Evolutionary conservation across 2,113 vertebrate species (phyloP), one percentile per base, ranked within the genome.

Genomic region (Caracal caracal): DNA sequence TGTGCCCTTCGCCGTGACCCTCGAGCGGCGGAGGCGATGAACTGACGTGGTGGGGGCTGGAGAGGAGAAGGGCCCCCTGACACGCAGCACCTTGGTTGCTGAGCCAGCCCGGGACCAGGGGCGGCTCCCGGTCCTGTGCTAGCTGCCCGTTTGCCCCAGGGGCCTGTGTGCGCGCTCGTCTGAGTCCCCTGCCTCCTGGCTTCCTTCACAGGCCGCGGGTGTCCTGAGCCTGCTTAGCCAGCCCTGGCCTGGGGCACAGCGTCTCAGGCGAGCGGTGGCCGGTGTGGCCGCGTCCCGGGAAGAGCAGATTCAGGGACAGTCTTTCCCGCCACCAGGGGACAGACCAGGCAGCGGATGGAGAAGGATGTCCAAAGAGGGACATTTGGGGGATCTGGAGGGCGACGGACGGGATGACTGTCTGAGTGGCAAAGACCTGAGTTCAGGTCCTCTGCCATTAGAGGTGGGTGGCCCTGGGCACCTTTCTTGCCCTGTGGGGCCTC

Each of bases 21-120:
- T 24, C 26, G n/a, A 43, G 71, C 0, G 2, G 10, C 0, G 0
- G 70, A 26, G 71, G 11, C 10, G 4, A 0, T 30, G 24, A 30
- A 11, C 35, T 4, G 56, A 37, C n/a, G 0, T 1, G 49, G 87
- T 1, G n/a, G 3, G 28, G 59, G 30, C 51, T 2, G 2, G 49
- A 80, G 83, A 28, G 35, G 73, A 40, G 35, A 43, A n/a, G 53
- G 26, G 40, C 37, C 70, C 51, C 40, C 19, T 4, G 51, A 13
- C 0, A 6, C 15, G 1, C 1, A 2, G 81, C 3, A 0, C 24
- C 24, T 5, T 2, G 35, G 33, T 24, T 3, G 11, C 12, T 1
- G 26, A 47, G 73, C 35, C 1, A 11, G 56, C 43, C 4, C 24
- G 47, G 90, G 15, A 10, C 40, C 24, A 10, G 20, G 47, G 10